Percentiles rank a stretch among this genome's conserved stretches.
Conservation (phyloP, 2,888 invertebrate genomes). For the Cheilosia urbana region DNA sequence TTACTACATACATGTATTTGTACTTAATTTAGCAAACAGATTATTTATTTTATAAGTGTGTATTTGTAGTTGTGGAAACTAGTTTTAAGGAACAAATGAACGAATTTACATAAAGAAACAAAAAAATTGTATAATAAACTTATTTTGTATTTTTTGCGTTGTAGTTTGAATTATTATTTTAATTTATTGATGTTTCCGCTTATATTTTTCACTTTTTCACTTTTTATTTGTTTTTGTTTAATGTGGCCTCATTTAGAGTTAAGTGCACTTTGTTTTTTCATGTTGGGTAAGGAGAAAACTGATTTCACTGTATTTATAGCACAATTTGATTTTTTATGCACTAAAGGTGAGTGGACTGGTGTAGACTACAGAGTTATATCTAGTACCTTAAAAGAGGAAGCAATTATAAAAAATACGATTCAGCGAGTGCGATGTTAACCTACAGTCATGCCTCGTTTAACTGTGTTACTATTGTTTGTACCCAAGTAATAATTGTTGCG, state of each 20-base stretch:
- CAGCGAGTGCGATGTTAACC: not conserved
- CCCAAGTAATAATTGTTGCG: not conserved
- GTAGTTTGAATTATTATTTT: slow-evolving; percentile 54
- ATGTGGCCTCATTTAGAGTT: slow-evolving; percentile 14
- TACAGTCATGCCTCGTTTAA: not conserved
- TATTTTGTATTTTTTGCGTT: slow-evolving; percentile 60
- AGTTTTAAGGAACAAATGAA: slow-evolving; percentile 35
- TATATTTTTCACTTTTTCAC: slow-evolving; percentile 30
- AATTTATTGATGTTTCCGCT: slow-evolving; percentile 12
- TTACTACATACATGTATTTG: slow-evolving; percentile 20
- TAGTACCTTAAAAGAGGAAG: too few relatives aligned
- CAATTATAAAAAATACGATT: too few relatives aligned
- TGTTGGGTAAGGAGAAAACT: not conserved
- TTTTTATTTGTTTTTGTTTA: too few relatives aligned
- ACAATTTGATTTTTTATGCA: not conserved
- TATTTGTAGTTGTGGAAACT: slow-evolving; percentile 51
- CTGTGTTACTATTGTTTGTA: not conserved
- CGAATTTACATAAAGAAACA: not conserved
- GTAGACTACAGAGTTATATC: not conserved
- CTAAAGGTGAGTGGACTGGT: not conserved
- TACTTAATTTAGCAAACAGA: slow-evolving; percentile 41
- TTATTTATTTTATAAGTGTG: slow-evolving; percentile 49
- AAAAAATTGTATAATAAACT: slow-evolving; percentile 52
- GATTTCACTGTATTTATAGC: slow-evolving; percentile 13
- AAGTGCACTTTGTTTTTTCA: slow-evolving; percentile 7